phyloP scores from a whole-genome alignment of 2,888 invertebrate genomes.

The Strigamia maritima region DNA sequence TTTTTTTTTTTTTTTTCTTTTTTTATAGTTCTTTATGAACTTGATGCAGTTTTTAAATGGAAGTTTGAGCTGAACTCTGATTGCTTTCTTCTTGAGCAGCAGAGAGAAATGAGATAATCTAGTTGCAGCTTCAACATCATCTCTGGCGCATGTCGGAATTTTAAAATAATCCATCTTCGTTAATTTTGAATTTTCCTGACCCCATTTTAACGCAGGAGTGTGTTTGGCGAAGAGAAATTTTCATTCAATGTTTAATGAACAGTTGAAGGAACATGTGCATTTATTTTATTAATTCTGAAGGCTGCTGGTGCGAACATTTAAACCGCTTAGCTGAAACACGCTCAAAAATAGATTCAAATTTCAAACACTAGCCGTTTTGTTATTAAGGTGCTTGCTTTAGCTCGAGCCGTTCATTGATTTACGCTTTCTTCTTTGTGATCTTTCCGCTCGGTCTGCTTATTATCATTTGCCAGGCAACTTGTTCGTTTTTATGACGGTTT shows the following conservation, averaged over 20 bases:
- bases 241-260: slow-evolving; percentile 22
- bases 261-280: slow-evolving; percentile 15
- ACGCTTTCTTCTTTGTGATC: slow-evolving; percentile 14
- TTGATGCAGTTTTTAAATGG: not conserved
- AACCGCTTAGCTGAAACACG: not conserved
- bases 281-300: slow-evolving; percentile 30
- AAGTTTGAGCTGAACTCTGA: not conserved
- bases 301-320: slow-evolving; percentile 25
- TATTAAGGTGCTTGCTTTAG: slow-evolving; percentile 27
- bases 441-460: slow-evolving; percentile 30
- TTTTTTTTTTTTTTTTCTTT: not conserved
- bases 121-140: slow-evolving; percentile 32
- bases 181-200: slow-evolving; percentile 28
- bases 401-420: slow-evolving; percentile 22
- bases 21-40: slow-evolving; percentile 22
- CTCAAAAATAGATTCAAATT: slow-evolving; percentile 19
- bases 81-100: slow-evolving; percentile 8
- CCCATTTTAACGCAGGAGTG: not conserved
- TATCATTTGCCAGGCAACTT: slow-evolving; percentile 31
- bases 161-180: slow-evolving; percentile 32
- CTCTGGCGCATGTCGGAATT: not conserved
- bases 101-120: slow-evolving; percentile 1
- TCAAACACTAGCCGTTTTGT: slow-evolving; percentile 16
- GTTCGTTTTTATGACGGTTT: slow-evolving; percentile 22
- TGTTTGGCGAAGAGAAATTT: not conserved